Evolutionary conservation across 2,888 invertebrate species (phyloP).

Genomic region (Xestia rhomboidea): DNA sequence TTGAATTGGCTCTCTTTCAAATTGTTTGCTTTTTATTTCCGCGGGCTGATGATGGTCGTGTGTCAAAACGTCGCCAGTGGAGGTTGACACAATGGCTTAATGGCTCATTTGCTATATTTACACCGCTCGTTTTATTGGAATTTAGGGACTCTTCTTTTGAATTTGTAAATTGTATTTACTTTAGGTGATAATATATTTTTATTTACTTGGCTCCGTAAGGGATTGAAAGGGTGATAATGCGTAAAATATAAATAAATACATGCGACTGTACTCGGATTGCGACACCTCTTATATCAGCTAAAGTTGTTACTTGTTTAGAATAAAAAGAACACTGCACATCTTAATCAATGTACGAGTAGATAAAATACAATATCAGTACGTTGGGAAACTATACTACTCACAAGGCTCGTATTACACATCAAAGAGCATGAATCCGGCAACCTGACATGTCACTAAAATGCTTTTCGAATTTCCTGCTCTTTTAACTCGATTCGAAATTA

Average conservation of each 20-base stretch:
- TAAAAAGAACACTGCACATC: neutral
- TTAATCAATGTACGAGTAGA: neutral
- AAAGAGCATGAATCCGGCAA: neutral
- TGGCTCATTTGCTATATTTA: constrained; percentile 43
- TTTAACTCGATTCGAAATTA: constrained; percentile 5
- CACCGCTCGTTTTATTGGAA: constrained; percentile 29
- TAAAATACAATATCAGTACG: neutral
- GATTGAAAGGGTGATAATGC: neutral
- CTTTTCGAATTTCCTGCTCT: neutral
- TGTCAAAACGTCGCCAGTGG: constrained; percentile 27
- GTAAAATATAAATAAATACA: neutral
- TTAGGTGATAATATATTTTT: neutral
- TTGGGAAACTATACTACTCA: neutral
- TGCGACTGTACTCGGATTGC: neutral
- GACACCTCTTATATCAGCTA: neutral
- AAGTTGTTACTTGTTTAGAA: neutral
- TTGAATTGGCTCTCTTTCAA: constrained; percentile 56
- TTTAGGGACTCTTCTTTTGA: constrained; percentile 23
- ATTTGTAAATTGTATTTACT: constrained; percentile 35
- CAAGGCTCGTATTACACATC: neutral
- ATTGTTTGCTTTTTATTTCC: constrained; percentile 22
- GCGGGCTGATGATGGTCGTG: constrained; percentile 13
- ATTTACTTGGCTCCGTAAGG: neutral
- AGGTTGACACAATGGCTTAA: constrained; percentile 25
- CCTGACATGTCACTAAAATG: neutral